These are phyloP conservation scores for Paradoxurus hermaphroditus DNA, from an alignment of 2,113 vertebrate species.

Conservation along the genomic window DNA sequence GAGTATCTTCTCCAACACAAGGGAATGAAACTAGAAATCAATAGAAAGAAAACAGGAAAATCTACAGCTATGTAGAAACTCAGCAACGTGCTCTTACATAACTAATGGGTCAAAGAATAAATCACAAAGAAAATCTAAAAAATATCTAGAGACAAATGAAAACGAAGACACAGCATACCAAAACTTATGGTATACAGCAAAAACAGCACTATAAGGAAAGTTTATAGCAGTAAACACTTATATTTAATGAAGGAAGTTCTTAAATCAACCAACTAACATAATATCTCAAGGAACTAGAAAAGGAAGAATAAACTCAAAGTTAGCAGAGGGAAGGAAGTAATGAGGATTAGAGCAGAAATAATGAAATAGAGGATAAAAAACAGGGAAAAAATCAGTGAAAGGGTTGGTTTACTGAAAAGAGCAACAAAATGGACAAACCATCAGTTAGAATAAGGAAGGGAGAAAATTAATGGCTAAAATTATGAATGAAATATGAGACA, in stretches of 20 bases:
- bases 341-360: background rate
- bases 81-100: background rate
- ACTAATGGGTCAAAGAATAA: background rate
- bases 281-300: background rate
- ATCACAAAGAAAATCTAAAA: background rate
- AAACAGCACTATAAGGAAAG: background rate
- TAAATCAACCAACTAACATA: background rate
- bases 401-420: background rate
- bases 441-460: background rate
- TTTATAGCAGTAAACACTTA: background rate
- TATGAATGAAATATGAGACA: background rate
- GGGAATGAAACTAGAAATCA: background rate
- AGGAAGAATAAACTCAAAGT: background rate
- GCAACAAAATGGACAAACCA: background rate
- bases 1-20: background rate
- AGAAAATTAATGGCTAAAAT: background rate
- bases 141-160: background rate
- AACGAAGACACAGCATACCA: background rate
- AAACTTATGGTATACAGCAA: background rate
- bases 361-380: background rate
- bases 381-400: background rate
- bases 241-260: background rate
- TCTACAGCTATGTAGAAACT: background rate
- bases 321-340: background rate
- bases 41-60: background rate